Evolutionary conservation across 1,140 invertebrate species (phyloP), one percentile per base, ranked within the genome.

Genomic region (Tachypleus tridentatus): DNA sequence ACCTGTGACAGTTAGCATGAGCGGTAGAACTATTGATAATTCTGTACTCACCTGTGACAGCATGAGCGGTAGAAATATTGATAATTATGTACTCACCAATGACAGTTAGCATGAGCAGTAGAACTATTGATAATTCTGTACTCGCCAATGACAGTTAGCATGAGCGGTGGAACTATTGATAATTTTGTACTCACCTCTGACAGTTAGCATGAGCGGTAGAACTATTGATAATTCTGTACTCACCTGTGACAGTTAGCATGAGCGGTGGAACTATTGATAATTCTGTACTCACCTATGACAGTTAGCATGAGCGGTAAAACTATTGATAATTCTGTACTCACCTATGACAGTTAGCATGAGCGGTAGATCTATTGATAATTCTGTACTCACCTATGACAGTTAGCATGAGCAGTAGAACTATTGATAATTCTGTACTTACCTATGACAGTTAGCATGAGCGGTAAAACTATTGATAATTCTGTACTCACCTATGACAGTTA

Each of bases 221-320:
- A 29, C 29, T 29, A 29, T 29, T 29, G 29, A 29, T 29, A 29
- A 29, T 29, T 29, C 29, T 29, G 29, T 29, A 68, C 65, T 60
- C 50, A 68, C 67, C 67, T 48, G 67, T 68, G 56, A 68, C 67
- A 47, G 53, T 62, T 11, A 68, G 67, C 49, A 64, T 66, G 29
- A 29, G 29, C 29, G 29, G 29, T 29, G 2, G 29, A 29, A 29
- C 29, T 29, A 29, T 29, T 29, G 29, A 29, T 29, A 29, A 29
- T 29, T 29, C 29, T 29, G 29, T 29, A 68, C 65, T 60, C 50
- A 68, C 67, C 67, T 48, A 65, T 68, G 56, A 68, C 67, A 47
- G 53, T 62, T 11, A 68, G 67, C 49, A 64, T 66, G 29, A 29
- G 29, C 29, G 29, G 29, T 29, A 29, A 2, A 29, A 29, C 29